phyloP scores from a whole-genome alignment of 2,113 vertebrate species.

The Dipodomys spectabilis region DNA sequence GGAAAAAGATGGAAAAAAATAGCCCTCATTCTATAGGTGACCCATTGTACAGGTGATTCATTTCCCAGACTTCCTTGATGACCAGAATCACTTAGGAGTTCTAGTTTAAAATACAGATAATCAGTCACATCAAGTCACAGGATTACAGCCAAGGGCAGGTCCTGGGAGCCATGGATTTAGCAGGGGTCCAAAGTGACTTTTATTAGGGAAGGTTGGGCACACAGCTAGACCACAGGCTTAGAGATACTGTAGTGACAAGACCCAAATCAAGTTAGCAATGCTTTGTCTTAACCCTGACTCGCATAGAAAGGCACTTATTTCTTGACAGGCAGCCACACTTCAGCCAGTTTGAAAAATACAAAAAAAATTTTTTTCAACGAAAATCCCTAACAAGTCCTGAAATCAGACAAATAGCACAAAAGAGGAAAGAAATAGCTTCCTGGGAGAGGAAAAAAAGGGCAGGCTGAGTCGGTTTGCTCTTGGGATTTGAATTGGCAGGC shows the following conservation, averaged over 20 bases:
- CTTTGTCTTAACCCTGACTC: constrained; percentile 2
- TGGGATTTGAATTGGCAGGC: neutral
- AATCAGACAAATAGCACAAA: constrained; percentile 66
- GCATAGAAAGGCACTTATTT: constrained; percentile 59
- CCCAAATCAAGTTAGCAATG: neutral
- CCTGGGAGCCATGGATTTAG: neutral
- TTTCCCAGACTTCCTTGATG: neutral
- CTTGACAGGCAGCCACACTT: constrained; percentile 56
- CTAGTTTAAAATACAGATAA: neutral
- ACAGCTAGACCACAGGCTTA: neutral
- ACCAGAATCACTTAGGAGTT: neutral
- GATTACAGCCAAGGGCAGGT: neutral
- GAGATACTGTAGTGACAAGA: neutral
- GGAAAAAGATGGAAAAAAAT: neutral
- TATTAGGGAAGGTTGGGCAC: neutral
- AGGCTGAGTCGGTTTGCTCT: no score
- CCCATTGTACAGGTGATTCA: neutral
- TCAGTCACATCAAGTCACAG: no score
- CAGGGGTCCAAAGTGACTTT: neutral
- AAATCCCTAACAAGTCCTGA: constrained; percentile 53
- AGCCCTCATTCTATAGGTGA: neutral
- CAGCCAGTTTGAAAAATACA: constrained; percentile 58
- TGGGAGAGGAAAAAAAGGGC: constrained; percentile 22
- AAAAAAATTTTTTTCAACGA: constrained; percentile 34
- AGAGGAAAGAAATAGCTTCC: constrained; percentile 34